phyloP scores from a whole-genome alignment of 92 coral and sea anemone species.

The Muricea muricata region DNA sequence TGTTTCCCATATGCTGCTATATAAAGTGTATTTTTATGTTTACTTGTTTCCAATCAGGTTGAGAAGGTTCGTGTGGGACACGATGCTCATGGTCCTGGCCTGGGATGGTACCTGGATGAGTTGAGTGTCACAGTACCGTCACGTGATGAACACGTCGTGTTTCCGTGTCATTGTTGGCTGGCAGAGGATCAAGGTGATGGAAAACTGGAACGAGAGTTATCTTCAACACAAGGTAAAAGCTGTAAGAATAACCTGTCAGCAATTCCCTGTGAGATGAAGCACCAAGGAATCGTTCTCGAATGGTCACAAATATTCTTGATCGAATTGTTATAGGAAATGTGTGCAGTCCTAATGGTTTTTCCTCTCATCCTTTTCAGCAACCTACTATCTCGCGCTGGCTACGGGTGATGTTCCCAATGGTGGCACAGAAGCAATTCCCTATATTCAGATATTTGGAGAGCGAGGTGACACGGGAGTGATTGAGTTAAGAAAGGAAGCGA shows the following conservation, averaged over 20 bases:
- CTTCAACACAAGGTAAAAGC: constrained; percentile 80
- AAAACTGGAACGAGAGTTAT: constrained; percentile 78
- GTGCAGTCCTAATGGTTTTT: not conserved
- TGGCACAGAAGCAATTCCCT: constrained; percentile 87
- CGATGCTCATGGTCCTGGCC: constrained; percentile 69
- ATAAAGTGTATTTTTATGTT: too few species aligned
- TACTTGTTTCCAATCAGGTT: too few species aligned
- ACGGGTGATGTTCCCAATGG: constrained; percentile 90
- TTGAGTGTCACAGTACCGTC: constrained; percentile 94
- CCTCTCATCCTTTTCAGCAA: constrained; percentile 49
- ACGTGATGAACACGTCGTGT: constrained; percentile 93
- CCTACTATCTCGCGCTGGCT: constrained; percentile 87
- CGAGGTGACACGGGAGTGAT: constrained; percentile 91
- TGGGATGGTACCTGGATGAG: constrained; percentile 98
- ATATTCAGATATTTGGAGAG: constrained; percentile 92
- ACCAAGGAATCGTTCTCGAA: too few species aligned
- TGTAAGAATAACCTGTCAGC: not conserved
- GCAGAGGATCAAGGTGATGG: constrained; percentile 91
- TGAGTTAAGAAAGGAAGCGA: constrained; percentile 86
- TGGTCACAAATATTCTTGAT: too few species aligned
- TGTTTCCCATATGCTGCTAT: too few species aligned
- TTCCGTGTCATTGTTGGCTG: constrained; percentile 93
- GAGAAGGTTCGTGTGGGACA: constrained; percentile 92
- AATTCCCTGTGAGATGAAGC: not conserved
- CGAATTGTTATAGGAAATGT: too few species aligned